Conservation (phyloP, 2,888 invertebrate genomes). For the Pandemis heparana region DNA sequence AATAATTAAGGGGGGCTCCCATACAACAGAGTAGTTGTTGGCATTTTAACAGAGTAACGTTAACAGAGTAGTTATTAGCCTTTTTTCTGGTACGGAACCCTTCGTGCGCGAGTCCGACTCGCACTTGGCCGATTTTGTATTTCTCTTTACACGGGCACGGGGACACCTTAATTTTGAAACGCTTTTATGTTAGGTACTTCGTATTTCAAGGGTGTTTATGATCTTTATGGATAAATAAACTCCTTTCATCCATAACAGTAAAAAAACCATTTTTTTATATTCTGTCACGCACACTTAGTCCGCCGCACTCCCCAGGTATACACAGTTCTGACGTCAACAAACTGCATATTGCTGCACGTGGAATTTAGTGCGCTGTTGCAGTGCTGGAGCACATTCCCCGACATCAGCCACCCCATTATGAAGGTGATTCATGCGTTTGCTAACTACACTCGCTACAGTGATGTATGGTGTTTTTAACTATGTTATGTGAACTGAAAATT, state of each 20-base stretch:
- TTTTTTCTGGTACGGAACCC: too few relatives aligned
- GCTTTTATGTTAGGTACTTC: too few relatives aligned
- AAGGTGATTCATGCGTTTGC: constrained; percentile 68
- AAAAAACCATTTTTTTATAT: background rate
- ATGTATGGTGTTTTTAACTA: constrained; percentile 22
- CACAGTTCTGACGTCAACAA: constrained; percentile 80
- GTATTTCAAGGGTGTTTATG: too few relatives aligned
- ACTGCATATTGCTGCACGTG: constrained; percentile 80
- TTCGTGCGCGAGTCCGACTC: too few relatives aligned
- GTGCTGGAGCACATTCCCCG: constrained; percentile 80
- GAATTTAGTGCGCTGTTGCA: constrained; percentile 78
- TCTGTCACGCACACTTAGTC: constrained; percentile 4
- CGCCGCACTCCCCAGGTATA: constrained; percentile 63
- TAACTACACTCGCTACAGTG: constrained; percentile 22
- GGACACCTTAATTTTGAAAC: too few relatives aligned
- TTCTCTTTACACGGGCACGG: too few relatives aligned
- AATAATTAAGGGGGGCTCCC: too few relatives aligned
- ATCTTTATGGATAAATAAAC: too few relatives aligned
- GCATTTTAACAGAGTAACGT: too few relatives aligned
- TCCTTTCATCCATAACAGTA: background rate
- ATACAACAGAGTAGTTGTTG: too few relatives aligned
- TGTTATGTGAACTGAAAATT: background rate
- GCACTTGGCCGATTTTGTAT: too few relatives aligned
- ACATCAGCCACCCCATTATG: constrained; percentile 74
- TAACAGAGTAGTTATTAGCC: too few relatives aligned